Evolutionary conservation across 1,140 invertebrate genomes (phyloP), one percentile per base, ranked within the genome.

Genomic region (Coelopa frigida): DNA sequence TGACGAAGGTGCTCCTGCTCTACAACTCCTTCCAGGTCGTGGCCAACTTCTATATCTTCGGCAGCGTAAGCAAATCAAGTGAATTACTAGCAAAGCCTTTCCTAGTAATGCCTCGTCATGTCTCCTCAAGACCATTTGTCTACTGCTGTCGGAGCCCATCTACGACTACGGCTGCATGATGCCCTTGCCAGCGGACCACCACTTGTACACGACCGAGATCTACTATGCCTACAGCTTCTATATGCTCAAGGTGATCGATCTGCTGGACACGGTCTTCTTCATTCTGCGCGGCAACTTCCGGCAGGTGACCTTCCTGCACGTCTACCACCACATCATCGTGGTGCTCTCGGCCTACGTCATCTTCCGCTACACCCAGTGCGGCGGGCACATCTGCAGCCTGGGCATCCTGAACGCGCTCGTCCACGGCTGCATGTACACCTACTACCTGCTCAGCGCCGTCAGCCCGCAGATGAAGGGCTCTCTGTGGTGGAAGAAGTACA

Each of bases 401-500:
- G 80, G 80, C 22, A 56, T 80, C 38, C 76, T 90, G 46, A 93
- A 92, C 60, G 77, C 79, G 5, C 75, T 83, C 33, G 79, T 91
- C 2, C 89, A 92, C 55, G 62, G 81, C 46, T 60, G 87, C 26
- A 88, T 88, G 85, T 88, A 89, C 58, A 56, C 66, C 0, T 88
- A 88, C 61, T 89, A 89, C 59, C 73, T 84, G 68, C 71, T 78
- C 36, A 74, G 77, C 17, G 80, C 76, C 12, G 70, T 78, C 48
- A 81, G 73, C 32, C 81, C 77, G 32, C 67, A 77, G 33, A 76
- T 78, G 63, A 79, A 76, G 56, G 76, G 77, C 27, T 81, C 76
- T 48, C 70, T 45, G 4, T 89, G 85, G 85, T 90, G 86, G 84
- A 90, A 90, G 65, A 85, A 79, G 55, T 81, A 89, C 57, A 75